A percentile compares a stretch with the other conserved stretches of the same genome.
Conservation (phyloP, 2,888 invertebrate genomes). For the Phorcus lineatus region DNA sequence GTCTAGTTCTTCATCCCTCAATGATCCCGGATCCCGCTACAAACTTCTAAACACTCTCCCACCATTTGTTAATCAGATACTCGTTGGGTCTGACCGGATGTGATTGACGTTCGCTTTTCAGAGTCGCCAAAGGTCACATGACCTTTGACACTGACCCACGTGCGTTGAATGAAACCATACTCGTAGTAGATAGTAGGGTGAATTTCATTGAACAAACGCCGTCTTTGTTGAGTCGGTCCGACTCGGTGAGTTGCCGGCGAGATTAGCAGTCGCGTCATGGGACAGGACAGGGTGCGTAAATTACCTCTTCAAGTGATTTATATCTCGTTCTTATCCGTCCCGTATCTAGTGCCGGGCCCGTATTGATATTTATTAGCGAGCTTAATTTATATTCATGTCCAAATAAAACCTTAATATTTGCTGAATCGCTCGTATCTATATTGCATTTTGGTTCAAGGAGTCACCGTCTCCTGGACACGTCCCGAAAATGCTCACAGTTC, state of each 20-base stretch:
- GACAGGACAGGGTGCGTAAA: neutral
- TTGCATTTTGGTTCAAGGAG: too few species aligned
- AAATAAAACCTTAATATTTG: too few species aligned
- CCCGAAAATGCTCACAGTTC: too few species aligned
- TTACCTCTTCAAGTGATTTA: slow-evolving; percentile 14
- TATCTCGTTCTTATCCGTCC: neutral
- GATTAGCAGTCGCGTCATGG: neutral
- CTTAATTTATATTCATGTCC: too few species aligned
- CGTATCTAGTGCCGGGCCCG: neutral
- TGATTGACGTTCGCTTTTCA: slow-evolving; percentile 22
- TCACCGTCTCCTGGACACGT: too few species aligned
- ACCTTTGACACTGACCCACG: slow-evolving; percentile 1
- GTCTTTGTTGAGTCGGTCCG: neutral
- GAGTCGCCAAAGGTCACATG: slow-evolving; percentile 3
- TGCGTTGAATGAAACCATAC: neutral
- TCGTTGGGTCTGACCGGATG: neutral
- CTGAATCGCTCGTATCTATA: too few species aligned
- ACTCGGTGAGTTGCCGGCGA: neutral
- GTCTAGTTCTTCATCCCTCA: neutral
- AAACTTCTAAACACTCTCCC: neutral
- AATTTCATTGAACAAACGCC: slow-evolving; percentile 14
- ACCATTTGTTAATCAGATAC: slow-evolving; percentile 13
- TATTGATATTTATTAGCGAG: too few species aligned
- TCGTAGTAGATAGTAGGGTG: neutral
- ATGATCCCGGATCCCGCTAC: neutral